Conservation (phyloP, 1,140 invertebrate species). For the Euura saliciscinereae region DNA sequence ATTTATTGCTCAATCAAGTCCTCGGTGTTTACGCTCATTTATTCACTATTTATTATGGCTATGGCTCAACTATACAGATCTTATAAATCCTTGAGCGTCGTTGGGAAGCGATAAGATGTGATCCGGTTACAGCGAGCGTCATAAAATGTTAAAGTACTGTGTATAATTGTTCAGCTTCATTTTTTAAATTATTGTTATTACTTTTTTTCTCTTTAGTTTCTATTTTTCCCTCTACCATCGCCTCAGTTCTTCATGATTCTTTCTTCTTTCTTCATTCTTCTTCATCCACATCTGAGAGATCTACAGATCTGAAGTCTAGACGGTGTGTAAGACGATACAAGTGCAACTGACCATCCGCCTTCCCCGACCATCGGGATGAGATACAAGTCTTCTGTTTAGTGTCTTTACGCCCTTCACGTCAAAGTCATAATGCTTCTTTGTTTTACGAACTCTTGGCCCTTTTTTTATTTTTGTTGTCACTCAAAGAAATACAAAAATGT, state of each 20-base stretch:
- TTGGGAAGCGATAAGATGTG: not conserved
- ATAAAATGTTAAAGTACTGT: not conserved
- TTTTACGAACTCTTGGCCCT: not conserved
- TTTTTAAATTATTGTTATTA: too few relatives aligned
- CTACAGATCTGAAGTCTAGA: not conserved
- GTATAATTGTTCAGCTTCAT: too few relatives aligned
- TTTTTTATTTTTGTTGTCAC: too few relatives aligned
- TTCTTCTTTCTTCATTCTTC: too few relatives aligned
- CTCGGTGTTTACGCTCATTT: conserved; percentile 1
- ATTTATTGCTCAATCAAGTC: not conserved
- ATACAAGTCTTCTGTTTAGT: conserved; percentile 1
- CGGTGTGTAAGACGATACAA: conserved; percentile 2
- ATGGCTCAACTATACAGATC: not conserved
- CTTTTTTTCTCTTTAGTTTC: too few relatives aligned
- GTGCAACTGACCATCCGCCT: not conserved
- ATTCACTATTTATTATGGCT: not conserved
- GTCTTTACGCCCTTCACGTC: not conserved
- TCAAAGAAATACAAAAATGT: too few relatives aligned
- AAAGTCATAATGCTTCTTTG: not conserved
- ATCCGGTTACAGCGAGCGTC: not conserved
- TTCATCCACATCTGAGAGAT: too few relatives aligned
- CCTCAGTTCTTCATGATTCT: too few relatives aligned
- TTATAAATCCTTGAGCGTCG: not conserved
- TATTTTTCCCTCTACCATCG: too few relatives aligned
- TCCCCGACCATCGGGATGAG: not conserved